phyloP scores from a whole-genome alignment of 1,140 invertebrate species.

The Thalassaphorura encarpata region DNA sequence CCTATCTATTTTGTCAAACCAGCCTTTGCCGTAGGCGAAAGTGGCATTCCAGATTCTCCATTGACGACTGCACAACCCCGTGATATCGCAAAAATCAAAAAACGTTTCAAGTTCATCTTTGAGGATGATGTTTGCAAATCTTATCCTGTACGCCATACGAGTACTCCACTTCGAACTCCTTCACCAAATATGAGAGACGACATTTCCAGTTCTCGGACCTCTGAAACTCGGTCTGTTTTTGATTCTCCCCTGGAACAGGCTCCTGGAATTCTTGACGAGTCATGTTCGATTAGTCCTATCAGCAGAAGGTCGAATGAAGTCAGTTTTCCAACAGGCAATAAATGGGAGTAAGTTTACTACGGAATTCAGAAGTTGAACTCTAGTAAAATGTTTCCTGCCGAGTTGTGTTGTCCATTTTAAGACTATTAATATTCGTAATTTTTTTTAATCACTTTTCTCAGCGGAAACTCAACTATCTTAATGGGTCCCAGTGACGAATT shows the following conservation, averaged over 20 bases:
- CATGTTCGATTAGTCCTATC: constrained; percentile 13
- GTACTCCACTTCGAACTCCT: neutral
- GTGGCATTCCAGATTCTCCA: too few relatives aligned
- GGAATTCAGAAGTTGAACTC: neutral
- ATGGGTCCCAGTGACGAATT: constrained; percentile 19
- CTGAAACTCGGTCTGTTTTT: neutral
- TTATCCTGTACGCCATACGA: neutral
- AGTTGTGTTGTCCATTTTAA: too few relatives aligned
- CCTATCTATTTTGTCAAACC: too few relatives aligned
- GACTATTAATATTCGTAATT: too few relatives aligned
- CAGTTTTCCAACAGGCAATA: neutral
- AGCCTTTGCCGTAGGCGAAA: too few relatives aligned
- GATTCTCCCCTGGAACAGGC: neutral
- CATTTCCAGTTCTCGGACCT: neutral
- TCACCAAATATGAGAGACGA: neutral
- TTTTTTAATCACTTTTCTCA: neutral
- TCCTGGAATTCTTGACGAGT: neutral
- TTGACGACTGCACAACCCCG: neutral
- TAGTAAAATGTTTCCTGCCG: neutral
- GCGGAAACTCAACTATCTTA: neutral
- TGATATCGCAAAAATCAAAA: neutral
- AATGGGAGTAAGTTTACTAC: neutral
- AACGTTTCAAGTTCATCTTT: neutral
- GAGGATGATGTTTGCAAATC: neutral
- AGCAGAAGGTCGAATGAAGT: neutral